Percentiles rank a stretch among this genome's conserved stretches.
Evolutionary conservation across 2,113 vertebrate genomes (phyloP).

Genomic region (Passer montanus): DNA sequence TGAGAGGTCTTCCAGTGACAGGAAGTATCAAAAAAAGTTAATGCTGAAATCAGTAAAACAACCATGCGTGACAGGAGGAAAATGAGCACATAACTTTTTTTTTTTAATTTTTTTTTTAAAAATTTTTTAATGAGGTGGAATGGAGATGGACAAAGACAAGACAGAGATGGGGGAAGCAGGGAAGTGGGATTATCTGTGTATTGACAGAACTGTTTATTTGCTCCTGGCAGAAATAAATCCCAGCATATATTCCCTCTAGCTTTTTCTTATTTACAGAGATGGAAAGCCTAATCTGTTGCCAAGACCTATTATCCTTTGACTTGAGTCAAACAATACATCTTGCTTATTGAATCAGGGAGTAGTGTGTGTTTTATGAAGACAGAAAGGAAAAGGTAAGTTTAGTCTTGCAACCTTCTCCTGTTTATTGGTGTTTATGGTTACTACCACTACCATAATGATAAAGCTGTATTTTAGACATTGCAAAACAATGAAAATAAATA

Average conservation of each 20-base stretch:
- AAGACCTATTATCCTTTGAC: background rate
- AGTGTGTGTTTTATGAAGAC: slow-evolving; percentile 4
- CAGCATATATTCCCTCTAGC: slow-evolving; percentile 18
- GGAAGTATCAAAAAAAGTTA: slow-evolving; percentile 55
- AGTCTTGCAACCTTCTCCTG: background rate
- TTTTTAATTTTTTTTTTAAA: too few relatives aligned
- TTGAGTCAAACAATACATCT: slow-evolving; percentile 46
- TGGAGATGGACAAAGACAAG: background rate
- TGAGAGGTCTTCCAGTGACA: slow-evolving; percentile 44
- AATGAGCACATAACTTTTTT: background rate
- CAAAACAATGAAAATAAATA: background rate
- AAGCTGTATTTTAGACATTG: background rate
- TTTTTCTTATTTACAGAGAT: slow-evolving; percentile 53
- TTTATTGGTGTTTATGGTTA: background rate
- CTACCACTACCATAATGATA: background rate
- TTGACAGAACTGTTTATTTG: slow-evolving; percentile 63
- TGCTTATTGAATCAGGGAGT: slow-evolving; percentile 9
- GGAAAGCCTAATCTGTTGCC: slow-evolving; percentile 9
- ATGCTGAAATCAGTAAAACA: slow-evolving; percentile 55
- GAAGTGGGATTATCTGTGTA: slow-evolving; percentile 51
- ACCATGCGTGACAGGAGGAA: slow-evolving; percentile 48
- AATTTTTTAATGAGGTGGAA: background rate
- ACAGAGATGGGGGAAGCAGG: background rate
- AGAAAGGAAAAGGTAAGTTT: background rate
- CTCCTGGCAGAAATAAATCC: slow-evolving; percentile 60